These are phyloP conservation scores for Caenorhabditis briggsae DNA, from an alignment of 1,140 invertebrate genomes.

Conservation along the genomic window DNA sequence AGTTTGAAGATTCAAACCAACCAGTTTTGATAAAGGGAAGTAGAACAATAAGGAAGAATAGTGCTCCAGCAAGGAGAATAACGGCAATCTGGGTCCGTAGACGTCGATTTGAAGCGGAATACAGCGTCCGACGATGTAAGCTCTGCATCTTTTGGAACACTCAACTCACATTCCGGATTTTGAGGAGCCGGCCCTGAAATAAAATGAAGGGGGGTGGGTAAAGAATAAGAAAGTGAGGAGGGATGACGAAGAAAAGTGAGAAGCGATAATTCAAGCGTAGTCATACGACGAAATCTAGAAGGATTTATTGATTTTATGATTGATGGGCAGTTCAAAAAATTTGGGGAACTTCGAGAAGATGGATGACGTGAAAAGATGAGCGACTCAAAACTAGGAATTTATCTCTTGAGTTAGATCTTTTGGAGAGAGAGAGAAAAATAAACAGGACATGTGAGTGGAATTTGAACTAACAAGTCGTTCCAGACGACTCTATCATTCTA, in stretches of 20 bases:
- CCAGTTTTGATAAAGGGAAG: conserved; percentile 36
- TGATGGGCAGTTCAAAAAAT: background rate
- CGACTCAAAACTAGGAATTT: background rate
- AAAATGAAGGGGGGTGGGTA: background rate
- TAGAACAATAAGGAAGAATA: conserved; percentile 32
- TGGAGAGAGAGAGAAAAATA: background rate
- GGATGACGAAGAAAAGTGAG: background rate
- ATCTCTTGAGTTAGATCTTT: background rate
- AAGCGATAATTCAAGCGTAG: conserved; percentile 30
- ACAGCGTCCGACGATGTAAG: background rate
- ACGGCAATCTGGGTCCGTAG: conserved; percentile 13
- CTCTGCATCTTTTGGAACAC: conserved; percentile 1
- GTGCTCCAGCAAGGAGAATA: background rate
- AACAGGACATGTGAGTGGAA: too few species aligned
- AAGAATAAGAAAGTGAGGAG: too few species aligned
- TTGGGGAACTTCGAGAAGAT: background rate
- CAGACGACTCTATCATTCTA: background rate
- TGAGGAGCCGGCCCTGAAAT: conserved; percentile 7
- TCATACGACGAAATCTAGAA: background rate
- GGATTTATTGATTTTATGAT: conserved; percentile 51
- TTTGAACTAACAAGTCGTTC: background rate
- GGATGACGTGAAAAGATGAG: background rate
- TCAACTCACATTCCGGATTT: conserved; percentile 52
- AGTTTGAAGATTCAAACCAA: conserved; percentile 9
- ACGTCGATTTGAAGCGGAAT: background rate